Percentiles rank a stretch among this genome's conserved stretches.
Conservation (phyloP, 2,888 invertebrate genomes). For the Gastrophysa polygoni region DNA sequence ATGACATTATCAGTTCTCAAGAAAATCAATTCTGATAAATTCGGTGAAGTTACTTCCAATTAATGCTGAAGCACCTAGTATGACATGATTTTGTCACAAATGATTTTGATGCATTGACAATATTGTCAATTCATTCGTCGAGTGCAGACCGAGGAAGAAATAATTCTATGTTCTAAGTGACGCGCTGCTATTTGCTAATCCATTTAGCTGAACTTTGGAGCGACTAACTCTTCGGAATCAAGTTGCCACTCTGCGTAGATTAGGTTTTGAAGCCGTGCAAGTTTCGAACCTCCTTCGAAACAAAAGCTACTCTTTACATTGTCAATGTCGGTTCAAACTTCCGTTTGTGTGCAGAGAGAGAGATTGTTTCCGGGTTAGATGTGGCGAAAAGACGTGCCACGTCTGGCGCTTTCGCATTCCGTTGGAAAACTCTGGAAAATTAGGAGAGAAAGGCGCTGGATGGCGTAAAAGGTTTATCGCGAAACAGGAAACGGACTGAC, state of each 20-base stretch:
- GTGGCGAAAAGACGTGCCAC: conserved; percentile 24
- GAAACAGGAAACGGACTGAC: neutral
- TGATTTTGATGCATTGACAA: too few species aligned
- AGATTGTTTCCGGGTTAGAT: conserved; percentile 31
- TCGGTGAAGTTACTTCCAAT: too few species aligned
- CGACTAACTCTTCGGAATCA: neutral
- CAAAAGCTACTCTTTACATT: conserved; percentile 27
- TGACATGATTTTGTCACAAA: too few species aligned
- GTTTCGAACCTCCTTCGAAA: too few species aligned
- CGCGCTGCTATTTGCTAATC: too few species aligned
- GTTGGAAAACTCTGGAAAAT: conserved; percentile 25
- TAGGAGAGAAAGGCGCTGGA: conserved; percentile 5
- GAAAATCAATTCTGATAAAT: too few species aligned
- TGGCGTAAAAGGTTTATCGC: neutral
- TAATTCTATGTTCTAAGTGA: too few species aligned
- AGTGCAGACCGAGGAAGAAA: too few species aligned
- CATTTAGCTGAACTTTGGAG: too few species aligned
- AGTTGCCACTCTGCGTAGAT: neutral
- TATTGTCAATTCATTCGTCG: too few species aligned
- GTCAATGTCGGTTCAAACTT: conserved; percentile 30
- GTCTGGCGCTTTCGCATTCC: conserved; percentile 26
- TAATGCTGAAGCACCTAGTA: too few species aligned
- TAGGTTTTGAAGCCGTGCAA: neutral
- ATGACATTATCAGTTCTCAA: too few species aligned
- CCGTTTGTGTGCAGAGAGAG: conserved; percentile 26